Evolutionary conservation across 2,888 invertebrate genomes (phyloP).

Genomic region (Eumacrocentrus americanus): DNA sequence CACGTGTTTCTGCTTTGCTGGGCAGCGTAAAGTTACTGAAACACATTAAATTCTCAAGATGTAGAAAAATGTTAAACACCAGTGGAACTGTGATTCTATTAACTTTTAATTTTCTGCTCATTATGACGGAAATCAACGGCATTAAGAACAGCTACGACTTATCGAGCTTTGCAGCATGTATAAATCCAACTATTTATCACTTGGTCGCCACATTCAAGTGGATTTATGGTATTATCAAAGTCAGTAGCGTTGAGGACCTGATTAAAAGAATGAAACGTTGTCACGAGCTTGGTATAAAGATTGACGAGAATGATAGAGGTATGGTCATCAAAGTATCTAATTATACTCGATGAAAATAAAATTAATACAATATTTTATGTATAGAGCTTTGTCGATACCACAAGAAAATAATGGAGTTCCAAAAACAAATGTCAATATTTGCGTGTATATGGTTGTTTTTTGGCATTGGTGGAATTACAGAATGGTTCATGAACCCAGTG

Average conservation of each 20-base stretch:
- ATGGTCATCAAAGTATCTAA: too few species aligned
- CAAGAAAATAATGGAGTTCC: slow-evolving; percentile 20
- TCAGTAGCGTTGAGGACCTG: slow-evolving; percentile 31
- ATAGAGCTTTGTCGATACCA: slow-evolving; percentile 13
- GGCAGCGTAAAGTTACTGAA: not conserved
- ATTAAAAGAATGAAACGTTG: slow-evolving; percentile 35
- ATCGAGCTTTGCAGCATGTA: slow-evolving; percentile 34
- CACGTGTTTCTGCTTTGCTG: not conserved
- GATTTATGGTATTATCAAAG: slow-evolving; percentile 37
- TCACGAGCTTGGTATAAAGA: slow-evolving; percentile 35
- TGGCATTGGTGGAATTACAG: slow-evolving; percentile 37
- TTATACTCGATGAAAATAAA: too few species aligned
- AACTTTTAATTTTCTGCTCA: not conserved
- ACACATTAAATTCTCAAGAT: not conserved
- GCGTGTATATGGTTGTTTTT: slow-evolving; percentile 36
- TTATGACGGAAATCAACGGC: not conserved
- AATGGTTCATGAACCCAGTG: slow-evolving; percentile 44
- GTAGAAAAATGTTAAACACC: not conserved
- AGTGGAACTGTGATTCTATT: not conserved
- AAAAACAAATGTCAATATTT: slow-evolving; percentile 29
- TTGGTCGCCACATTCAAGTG: slow-evolving; percentile 42
- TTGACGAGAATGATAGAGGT: slow-evolving; percentile 28
- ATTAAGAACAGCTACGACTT: slow-evolving; percentile 24
- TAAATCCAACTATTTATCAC: slow-evolving; percentile 38
- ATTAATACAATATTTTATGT: too few species aligned